Base-by-base conservation (phyloP, 2,888 invertebrate species). In the Ophioninae sp. region DNA sequence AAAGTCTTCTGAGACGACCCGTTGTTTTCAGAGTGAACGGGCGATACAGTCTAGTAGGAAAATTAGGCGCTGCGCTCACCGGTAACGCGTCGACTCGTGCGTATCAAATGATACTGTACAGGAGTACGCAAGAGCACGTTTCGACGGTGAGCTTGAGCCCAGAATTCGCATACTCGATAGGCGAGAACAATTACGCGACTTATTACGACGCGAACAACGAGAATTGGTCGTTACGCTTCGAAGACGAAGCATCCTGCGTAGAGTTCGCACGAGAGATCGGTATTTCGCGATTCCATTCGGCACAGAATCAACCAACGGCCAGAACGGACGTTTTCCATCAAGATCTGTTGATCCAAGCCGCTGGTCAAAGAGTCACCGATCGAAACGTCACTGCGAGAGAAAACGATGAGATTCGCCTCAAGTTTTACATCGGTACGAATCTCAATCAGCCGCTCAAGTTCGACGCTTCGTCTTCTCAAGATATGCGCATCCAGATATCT, bases 171-270 rank as follows among this genome's bases (percentile, higher is more conserved):
- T 93, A 90, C 79, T 87, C 87, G 8, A 87, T 92, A 63, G 89
- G 89, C 59, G 86, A 87, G 13, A 90, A 91, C 37, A 91, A 91
- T 87, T 92, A 91, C 69, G 88, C 89, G 2, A 88, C 89, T 80
- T 92, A 91, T 89, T 94, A 94, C 87, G 95, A 95, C 90, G 93
- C 93, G 63, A 90, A 91, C 37, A 90, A 93, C 56, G 93, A 93
- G 76, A 94, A 94, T 87, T 95, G 95, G 95, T 94, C 95, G 13
- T 88, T 95, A 68, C 91, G 94, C 87, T 95, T 95, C 89, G 93
- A 92, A 6, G 89, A 84, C 39, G 83, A 86, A 10, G 88, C 89
- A n/a, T 87, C 90, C 41, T 90, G 90, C 22, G 84, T 89, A 7
- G 90, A 92, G 77, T 91, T 93, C 85, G 89, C 92, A 1, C 89